Base-by-base conservation (phyloP, 2,797 vertebrate genomes). In the Sebastes oblongus region DNA sequence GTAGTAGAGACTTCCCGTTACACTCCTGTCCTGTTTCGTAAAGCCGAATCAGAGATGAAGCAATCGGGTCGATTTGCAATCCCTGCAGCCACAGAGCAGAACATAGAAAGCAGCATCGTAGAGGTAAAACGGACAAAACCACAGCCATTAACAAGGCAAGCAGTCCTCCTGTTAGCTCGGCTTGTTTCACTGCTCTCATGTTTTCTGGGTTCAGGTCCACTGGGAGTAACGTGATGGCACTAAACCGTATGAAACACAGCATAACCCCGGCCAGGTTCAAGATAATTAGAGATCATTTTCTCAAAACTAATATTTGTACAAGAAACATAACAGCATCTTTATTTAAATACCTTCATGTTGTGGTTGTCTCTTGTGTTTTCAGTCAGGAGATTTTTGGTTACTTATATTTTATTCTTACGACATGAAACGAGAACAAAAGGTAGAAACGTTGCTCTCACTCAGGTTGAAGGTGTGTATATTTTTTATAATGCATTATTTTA, bases 141-240 rank as follows among this genome's bases (percentile, higher is more conserved):
- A 50, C 16, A 50, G 46, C 46, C 46, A 6, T 29, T 29, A 50
- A 50, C 46, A 20, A 50, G 18, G 0, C 18, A 20, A 42, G 39
- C 14, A 42, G 39, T 42, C 39, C 39, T 42, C 36, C 5, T 0
- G 42, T 52, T n/a, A 52, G 20, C 50, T 52, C 50, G 4, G 18
- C 50, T 0, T 52, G 50, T 52, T 52, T 52, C 50, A 52, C 20
- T 52, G 7, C 42, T 46, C 42, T 46, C 42, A 20, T 52, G 50
- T n/a, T 4, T 8, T 46, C 50, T 52, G 12, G 55, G 55, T 12
- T 58, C 24, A 56, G 22, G 6, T 24, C 54, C 10, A 27, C 1
- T 25, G 24, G 0, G 27, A 60, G 29, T 30, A 0, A 32, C 0
- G 16, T 10, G 58, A 6, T 34, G 29, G 3, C 18, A n/a, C 5